Percentiles rank a stretch among this genome's conserved stretches.
Conservation (phyloP, 2,797 vertebrate species). For the Anabas testudineus region DNA sequence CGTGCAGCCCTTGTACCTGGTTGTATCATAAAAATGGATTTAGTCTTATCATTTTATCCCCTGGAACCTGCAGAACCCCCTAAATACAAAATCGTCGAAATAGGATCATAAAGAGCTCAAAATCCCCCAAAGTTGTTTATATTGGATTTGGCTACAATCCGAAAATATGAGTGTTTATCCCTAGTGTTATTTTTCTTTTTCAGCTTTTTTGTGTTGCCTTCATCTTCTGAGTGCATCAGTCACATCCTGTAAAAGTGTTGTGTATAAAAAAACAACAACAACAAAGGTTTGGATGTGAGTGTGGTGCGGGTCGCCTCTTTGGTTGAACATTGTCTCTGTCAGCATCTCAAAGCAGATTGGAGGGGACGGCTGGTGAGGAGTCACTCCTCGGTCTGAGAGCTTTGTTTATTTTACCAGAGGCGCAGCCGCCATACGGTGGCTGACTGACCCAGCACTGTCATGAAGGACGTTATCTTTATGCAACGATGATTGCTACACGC, state of each 20-base stretch:
- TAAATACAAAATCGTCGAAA: conserved; percentile 25
- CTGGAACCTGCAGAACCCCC: conserved; percentile 14
- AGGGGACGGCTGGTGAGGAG: conserved; percentile 54
- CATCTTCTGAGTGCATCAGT: conserved; percentile 29
- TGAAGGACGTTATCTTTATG: conserved; percentile 73
- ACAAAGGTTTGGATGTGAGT: conserved; percentile 1
- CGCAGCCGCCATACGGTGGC: conserved; percentile 52
- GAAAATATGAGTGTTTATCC: conserved; percentile 1
- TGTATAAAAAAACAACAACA: not conserved
- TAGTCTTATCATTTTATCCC: conserved; percentile 11
- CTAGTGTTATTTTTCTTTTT: not conserved
- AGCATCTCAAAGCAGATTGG: conserved; percentile 55
- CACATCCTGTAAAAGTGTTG: conserved; percentile 29
- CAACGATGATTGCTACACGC: conserved; percentile 42
- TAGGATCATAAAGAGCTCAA: conserved; percentile 23
- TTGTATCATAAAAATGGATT: conserved; percentile 14
- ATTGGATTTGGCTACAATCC: conserved; percentile 1
- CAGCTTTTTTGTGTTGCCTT: not conserved
- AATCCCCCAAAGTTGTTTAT: conserved; percentile 23
- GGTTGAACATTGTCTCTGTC: conserved; percentile 38
- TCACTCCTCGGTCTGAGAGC: conserved; percentile 40
- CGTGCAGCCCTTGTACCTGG: not conserved
- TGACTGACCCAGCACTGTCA: conserved; percentile 57
- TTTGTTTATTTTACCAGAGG: conserved; percentile 64
- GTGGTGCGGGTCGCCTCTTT: conserved; percentile 19